phyloP scores from a whole-genome alignment of 2,888 invertebrate species.

The Rotaria magnacalcarata region DNA sequence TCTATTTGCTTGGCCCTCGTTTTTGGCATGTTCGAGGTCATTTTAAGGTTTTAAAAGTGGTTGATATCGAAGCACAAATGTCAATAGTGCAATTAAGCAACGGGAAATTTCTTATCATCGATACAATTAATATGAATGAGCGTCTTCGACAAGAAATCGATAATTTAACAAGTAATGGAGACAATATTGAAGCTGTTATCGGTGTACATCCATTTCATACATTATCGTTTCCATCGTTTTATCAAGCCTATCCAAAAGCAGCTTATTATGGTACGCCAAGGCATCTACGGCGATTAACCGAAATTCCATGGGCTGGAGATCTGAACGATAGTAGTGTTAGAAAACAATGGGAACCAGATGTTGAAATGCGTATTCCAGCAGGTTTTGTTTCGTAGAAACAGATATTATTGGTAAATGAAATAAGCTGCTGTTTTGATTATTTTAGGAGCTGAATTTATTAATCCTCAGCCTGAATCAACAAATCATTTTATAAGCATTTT shows the following conservation, averaged over 20 bases:
- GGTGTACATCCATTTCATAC: conserved; percentile 24
- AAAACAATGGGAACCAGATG: conserved; percentile 14
- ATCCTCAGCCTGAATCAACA: conserved; percentile 11
- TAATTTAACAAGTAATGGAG: conserved; percentile 6
- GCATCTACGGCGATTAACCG: conserved; percentile 8
- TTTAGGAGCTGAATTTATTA: not conserved
- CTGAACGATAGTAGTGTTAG: not conserved
- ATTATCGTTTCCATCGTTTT: not conserved
- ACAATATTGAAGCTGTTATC: not conserved
- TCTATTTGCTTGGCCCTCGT: not conserved
- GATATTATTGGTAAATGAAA: not conserved
- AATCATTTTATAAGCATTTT: conserved; percentile 13
- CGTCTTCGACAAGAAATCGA: conserved; percentile 1
- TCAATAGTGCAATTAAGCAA: not conserved
- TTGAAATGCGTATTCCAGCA: conserved; percentile 6
- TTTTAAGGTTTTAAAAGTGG: not conserved
- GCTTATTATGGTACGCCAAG: conserved; percentile 1
- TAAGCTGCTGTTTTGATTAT: not conserved
- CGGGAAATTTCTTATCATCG: not conserved
- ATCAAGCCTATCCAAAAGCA: not conserved
- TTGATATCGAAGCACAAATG: not conserved
- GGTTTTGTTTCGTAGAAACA: not conserved
- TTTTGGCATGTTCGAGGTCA: conserved; percentile 3
- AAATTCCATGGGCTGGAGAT: not conserved
- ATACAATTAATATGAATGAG: not conserved